Conservation (phyloP, 64 coral and sea anemone species). For the Porites australiensis region DNA sequence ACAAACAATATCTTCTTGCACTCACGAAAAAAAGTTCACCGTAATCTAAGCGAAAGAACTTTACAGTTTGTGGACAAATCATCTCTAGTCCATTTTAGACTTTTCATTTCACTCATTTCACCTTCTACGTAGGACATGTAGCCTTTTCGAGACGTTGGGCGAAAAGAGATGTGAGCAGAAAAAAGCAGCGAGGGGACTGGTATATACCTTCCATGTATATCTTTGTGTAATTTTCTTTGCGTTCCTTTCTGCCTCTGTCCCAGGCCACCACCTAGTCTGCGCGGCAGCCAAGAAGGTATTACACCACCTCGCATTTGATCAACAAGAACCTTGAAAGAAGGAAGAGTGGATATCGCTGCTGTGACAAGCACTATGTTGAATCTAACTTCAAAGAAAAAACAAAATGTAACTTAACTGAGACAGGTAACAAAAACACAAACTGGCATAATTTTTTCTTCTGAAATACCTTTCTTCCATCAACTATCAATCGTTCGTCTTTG, state of each 20-base stretch:
- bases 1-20: too few relatives aligned
- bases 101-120: background rate
- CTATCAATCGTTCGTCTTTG: constrained; percentile 27
- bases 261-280: constrained; percentile 65
- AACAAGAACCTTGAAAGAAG: constrained; percentile 47
- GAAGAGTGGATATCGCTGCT: too few relatives aligned
- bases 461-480: constrained; percentile 61
- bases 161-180: too few relatives aligned
- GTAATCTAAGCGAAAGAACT: too few relatives aligned
- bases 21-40: too few relatives aligned
- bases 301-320: constrained; percentile 68
- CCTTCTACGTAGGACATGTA: background rate
- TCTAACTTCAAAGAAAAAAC: too few relatives aligned
- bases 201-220: constrained; percentile 31
- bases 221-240: background rate
- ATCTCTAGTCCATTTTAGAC: too few relatives aligned
- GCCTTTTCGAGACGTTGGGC: too few relatives aligned
- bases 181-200: too few relatives aligned
- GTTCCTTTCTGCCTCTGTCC: constrained; percentile 64
- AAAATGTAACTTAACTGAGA: background rate
- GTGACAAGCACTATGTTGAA: too few relatives aligned
- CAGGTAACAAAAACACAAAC: too few relatives aligned
- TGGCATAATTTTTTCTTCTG: background rate
- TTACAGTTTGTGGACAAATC: too few relatives aligned
- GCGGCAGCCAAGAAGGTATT: constrained; percentile 51